Evolutionary conservation across 2,113 vertebrate genomes (phyloP), one percentile per base, ranked within the genome.

Genomic region (Glaucidium brasilianum): DNA sequence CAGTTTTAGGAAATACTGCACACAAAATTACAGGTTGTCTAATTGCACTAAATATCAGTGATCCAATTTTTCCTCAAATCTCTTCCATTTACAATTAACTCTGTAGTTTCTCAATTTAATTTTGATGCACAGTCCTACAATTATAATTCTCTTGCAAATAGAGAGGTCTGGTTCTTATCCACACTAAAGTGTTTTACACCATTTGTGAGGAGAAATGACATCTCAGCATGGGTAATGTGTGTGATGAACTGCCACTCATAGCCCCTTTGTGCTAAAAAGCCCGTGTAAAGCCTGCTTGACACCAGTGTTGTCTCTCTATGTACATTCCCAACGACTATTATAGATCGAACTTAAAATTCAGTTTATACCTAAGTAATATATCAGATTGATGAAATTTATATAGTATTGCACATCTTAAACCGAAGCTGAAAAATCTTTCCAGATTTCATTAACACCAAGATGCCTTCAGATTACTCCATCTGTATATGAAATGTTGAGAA

Each of bases 21-120:
- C 62, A 77, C 22, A 86, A 90, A 96, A 96, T 91, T 92, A 92
- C 29, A 87, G 32, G 53, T 62, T 95, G 81, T 30, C 86, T 95
- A 94, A 71, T 89, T 83, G 64, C 56, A 75, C n/a, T 63, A 34
- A 84, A 84, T 86, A 63, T 29, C 62, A 91, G 49, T 45, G 49
- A 84, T 29, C 52, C 41, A 72, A 35, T 88, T 52, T 73, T 94
- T 75, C 60, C 73, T 92, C 69, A 82, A 21, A 71, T 92, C 78
- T 87, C 64, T 72, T 58, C 34, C 66, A 79, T 37, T 41, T 75
- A 37, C 63, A n/a, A 77, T 83, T 86, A 86, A 86, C 91, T 81
- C 64, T 49, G 21, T 67, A 85, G 47, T 67, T 92, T 86, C 86
- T 80, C 63, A 63, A 77, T 86, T 74, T 66, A 47, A 43, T 71